Base-by-base conservation (phyloP, 2,888 invertebrate species). In the Cecidostiba fungosa region DNA sequence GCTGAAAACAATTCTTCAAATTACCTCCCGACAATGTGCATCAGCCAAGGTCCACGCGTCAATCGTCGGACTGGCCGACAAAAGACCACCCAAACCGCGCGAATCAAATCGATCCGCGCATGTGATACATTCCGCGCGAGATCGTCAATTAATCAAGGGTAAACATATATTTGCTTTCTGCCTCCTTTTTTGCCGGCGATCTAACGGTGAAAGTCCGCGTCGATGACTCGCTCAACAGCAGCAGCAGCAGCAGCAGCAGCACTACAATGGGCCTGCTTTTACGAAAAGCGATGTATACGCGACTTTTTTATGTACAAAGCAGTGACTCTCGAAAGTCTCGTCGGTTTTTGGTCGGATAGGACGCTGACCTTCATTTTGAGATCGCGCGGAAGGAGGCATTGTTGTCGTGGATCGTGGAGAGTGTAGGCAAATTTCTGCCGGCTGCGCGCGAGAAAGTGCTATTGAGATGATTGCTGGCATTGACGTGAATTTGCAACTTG, bases 181-280 rank as follows among this genome's bases (percentile, higher is more conserved):
- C 16, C 12, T 39, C 3, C 36, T 72, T 72, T 72, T 72, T 72
- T 43, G 36, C 14, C 23, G 23, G n/a, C 72, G 12, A 39, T 72
- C 72, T 72, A 72, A 72, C 72, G 72, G 72, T 72, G 72, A 39
- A 72, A 43, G 43, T 43, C n/a, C 16, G 19, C 19, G 26, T 29
- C 29, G 36, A 70, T 70, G 70, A 70, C 70, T 70, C 29, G 70
- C 70, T n/a, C n/a, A n/a, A n/a, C n/a, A n/a, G 6, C n/a, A 59
- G 0, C 8, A n/a, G 36, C 39, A 19, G 16, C 5, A 59, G 6
- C n/a, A 59, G 0, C 8, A n/a, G 36, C 39, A 19, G 16, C 5
- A 59, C 19, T n/a, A 59, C 54, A 59, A 59, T 59, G 54, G n/a
- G 8, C 54, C 54, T 10, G 70, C n/a, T n/a, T n/a, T n/a, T 36